These are phyloP conservation scores for Ceratina japonica DNA, from an alignment of 1,140 invertebrate species.

Conservation along the genomic window DNA sequence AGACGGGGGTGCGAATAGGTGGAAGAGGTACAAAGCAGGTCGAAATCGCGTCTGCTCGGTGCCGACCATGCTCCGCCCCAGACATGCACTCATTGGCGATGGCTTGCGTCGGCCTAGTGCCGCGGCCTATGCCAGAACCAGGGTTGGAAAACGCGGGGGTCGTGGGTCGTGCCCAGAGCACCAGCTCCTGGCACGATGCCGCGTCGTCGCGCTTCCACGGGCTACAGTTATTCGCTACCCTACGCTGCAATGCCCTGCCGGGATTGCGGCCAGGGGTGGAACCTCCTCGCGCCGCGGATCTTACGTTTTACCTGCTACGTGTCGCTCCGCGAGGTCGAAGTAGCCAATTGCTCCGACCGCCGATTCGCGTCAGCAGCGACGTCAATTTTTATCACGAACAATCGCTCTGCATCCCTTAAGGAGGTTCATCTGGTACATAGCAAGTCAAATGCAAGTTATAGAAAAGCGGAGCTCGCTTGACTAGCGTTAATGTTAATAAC, in stretches of 20 bases:
- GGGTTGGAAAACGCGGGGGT: conserved; percentile 68
- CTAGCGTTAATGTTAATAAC: no score
- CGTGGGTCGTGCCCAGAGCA: conserved; percentile 63
- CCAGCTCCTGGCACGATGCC: conserved; percentile 73
- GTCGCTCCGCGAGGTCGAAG: neutral
- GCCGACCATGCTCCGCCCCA: conserved; percentile 74
- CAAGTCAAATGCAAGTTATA: no score
- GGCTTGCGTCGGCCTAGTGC: conserved; percentile 76
- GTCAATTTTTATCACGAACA: neutral
- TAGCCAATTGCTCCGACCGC: conserved; percentile 1
- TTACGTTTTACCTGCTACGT: conserved; percentile 28
- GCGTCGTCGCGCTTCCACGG: conserved; percentile 74
- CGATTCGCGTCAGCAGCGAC: no score
- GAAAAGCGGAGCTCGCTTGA: no score
- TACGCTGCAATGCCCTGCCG: conserved; percentile 50
- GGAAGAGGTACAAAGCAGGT: conserved; percentile 51
- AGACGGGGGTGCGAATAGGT: conserved; percentile 26
- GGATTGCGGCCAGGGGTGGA: conserved; percentile 54
- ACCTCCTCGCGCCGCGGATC: conserved; percentile 36
- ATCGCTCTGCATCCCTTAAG: neutral
- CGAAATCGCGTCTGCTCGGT: conserved; percentile 69
- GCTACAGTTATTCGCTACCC: conserved; percentile 71
- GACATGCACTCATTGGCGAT: conserved; percentile 77
- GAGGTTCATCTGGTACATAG: no score
- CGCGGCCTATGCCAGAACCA: conserved; percentile 76